These are phyloP conservation scores for Melieria picta DNA, from an alignment of 2,888 invertebrate species.

Conservation along the genomic window DNA sequence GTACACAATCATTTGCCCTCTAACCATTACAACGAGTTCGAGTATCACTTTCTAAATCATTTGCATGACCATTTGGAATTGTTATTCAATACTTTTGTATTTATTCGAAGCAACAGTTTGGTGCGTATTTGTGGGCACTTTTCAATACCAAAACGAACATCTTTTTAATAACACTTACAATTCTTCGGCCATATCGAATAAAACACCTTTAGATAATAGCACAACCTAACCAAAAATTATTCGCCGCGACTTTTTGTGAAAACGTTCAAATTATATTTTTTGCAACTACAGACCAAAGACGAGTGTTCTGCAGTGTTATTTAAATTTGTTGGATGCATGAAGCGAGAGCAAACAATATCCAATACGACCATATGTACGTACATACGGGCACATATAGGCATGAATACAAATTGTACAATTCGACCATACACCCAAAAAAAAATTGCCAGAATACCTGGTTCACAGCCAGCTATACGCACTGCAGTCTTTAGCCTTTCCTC, in stretches of 20 bases:
- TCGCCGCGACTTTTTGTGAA: not conserved
- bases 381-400: not conserved
- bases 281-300: not conserved
- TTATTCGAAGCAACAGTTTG: too few species aligned
- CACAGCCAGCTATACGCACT: too few species aligned
- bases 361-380: not conserved
- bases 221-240: not conserved
- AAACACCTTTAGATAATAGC: not conserved
- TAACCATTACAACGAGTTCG: too few species aligned
- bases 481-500: too few species aligned
- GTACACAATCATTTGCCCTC: too few species aligned
- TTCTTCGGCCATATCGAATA: not conserved
- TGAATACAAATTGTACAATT: too few species aligned
- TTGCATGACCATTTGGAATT: too few species aligned
- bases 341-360: not conserved
- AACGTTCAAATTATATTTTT: not conserved
- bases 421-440: too few species aligned
- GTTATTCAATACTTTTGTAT: too few species aligned
- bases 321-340: conserved; percentile 4
- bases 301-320: conserved; percentile 4
- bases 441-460: too few species aligned
- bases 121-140: too few species aligned
- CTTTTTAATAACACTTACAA: not conserved
- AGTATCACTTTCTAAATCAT: too few species aligned
- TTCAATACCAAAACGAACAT: not conserved